These are phyloP conservation scores for Centropus bengalensis DNA, from an alignment of 2,113 vertebrate genomes.

Conservation along the genomic window DNA sequence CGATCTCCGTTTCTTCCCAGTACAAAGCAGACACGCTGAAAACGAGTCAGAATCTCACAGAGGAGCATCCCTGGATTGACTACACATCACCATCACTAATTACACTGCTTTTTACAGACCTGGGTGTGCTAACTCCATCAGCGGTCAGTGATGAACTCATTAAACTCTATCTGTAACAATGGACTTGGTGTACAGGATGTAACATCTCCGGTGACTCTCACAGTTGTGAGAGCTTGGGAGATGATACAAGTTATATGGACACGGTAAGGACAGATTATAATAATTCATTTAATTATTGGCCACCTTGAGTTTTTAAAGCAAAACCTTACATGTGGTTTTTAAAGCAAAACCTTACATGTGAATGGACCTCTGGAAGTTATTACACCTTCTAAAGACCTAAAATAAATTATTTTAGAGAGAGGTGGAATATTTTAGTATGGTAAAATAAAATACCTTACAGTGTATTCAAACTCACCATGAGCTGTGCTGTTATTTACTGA, in stretches of 20 bases:
- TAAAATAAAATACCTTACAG: background rate
- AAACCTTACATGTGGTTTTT: background rate
- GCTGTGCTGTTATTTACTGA: background rate
- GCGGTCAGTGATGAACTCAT: slow-evolving; percentile 98
- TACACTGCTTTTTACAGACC: slow-evolving; percentile 94
- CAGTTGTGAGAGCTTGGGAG: background rate
- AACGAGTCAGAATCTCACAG: slow-evolving; percentile 77
- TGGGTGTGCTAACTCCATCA: slow-evolving; percentile 93
- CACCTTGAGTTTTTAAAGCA: background rate
- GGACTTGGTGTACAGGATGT: background rate
- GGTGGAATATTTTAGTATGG: background rate
- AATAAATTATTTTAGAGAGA: slow-evolving; percentile 49
- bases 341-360: background rate
- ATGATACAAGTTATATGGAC: background rate
- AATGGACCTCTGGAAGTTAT: background rate
- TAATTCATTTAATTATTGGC: background rate
- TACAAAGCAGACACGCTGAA: slow-evolving; percentile 94
- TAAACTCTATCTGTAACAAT: slow-evolving; percentile 90
- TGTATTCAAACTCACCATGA: background rate
- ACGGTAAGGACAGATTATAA: background rate
- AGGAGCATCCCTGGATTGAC: slow-evolving; percentile 93
- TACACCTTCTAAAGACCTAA: background rate
- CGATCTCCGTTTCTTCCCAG: slow-evolving; percentile 67
- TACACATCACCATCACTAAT: slow-evolving; percentile 95
- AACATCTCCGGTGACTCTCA: background rate